Evolutionary conservation across 2,113 vertebrate genomes (phyloP).

Genomic region (Rhinoptilus africanus): DNA sequence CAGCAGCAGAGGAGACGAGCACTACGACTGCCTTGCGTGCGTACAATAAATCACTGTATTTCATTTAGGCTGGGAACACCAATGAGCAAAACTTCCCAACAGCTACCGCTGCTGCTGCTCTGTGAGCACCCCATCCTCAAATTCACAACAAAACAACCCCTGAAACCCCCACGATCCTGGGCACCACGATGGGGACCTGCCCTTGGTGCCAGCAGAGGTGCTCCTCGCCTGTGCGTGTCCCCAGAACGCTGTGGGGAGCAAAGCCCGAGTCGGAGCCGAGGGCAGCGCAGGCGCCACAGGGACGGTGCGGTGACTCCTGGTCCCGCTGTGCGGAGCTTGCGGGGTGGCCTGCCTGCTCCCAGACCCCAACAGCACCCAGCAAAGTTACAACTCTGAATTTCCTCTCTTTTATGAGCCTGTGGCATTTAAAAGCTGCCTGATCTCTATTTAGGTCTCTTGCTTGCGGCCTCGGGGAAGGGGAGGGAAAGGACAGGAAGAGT

Average conservation of each 20-base stretch:
- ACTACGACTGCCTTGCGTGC: background rate
- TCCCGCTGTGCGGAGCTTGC: background rate
- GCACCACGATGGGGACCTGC: rapidly evolving
- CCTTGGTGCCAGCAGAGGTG: rapidly evolving
- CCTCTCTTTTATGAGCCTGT: background rate
- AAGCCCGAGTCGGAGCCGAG: background rate
- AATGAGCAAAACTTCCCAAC: background rate
- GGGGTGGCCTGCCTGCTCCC: background rate
- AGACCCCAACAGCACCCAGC: background rate
- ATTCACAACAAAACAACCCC: rapidly evolving
- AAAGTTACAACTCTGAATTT: background rate
- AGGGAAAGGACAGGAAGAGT: conserved; percentile 25
- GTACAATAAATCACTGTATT: background rate
- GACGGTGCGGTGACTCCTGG: background rate
- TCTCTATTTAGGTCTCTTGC: conserved; percentile 13
- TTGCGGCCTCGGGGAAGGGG: conserved; percentile 32
- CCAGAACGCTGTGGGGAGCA: rapidly evolving
- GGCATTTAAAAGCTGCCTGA: conserved; percentile 60
- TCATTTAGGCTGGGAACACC: background rate
- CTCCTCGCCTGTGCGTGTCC: rapidly evolving
- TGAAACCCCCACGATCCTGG: rapidly evolving
- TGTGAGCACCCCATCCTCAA: background rate
- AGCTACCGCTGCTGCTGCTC: background rate
- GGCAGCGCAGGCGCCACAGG: background rate
- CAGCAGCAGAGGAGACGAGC: too few relatives aligned